These are phyloP conservation scores for Cheilosia urbana DNA, from an alignment of 2,888 invertebrate species.

Conservation along the genomic window DNA sequence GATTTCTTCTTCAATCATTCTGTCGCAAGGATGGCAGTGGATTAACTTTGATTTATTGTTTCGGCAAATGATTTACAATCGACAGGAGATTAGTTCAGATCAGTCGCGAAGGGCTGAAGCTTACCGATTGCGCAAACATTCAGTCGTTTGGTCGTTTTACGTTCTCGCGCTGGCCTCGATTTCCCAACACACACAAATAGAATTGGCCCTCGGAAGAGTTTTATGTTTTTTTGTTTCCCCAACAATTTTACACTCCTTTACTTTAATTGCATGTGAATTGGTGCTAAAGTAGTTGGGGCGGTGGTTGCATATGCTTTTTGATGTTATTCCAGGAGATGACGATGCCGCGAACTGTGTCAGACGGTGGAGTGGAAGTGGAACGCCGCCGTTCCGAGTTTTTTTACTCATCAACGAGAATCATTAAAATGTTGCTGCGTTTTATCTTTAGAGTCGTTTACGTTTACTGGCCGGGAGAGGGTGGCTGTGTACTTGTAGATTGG, in stretches of 20 bases:
- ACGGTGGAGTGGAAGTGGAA: slow-evolving; percentile 11
- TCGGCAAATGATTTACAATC: slow-evolving; percentile 49
- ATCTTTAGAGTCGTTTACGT: slow-evolving; percentile 12
- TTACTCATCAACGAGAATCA: slow-evolving; percentile 41
- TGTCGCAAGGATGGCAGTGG: slow-evolving; percentile 13
- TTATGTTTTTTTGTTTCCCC: slow-evolving; percentile 12
- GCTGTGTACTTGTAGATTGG: not conserved
- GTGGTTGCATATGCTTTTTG: slow-evolving; percentile 40
- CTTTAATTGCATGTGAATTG: slow-evolving; percentile 64
- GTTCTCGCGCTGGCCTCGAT: slow-evolving; percentile 54
- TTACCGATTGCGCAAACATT: slow-evolving; percentile 41
- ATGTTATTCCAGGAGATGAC: slow-evolving; percentile 32
- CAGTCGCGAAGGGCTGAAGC: not conserved
- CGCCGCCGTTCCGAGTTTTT: not conserved
- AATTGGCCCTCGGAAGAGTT: not conserved
- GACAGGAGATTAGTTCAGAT: slow-evolving; percentile 41
- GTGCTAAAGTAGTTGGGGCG: slow-evolving; percentile 40
- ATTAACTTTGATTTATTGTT: slow-evolving; percentile 60
- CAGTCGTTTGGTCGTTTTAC: slow-evolving; percentile 39
- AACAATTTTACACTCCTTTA: slow-evolving; percentile 47
- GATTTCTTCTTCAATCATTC: slow-evolving; percentile 19
- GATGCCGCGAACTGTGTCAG: slow-evolving; percentile 18
- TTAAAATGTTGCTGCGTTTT: slow-evolving; percentile 56
- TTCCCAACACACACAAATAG: not conserved
- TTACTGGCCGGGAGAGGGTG: not conserved